These are phyloP conservation scores for Ctenicera cuprea DNA, from an alignment of 2,888 invertebrate species.

Conservation along the genomic window DNA sequence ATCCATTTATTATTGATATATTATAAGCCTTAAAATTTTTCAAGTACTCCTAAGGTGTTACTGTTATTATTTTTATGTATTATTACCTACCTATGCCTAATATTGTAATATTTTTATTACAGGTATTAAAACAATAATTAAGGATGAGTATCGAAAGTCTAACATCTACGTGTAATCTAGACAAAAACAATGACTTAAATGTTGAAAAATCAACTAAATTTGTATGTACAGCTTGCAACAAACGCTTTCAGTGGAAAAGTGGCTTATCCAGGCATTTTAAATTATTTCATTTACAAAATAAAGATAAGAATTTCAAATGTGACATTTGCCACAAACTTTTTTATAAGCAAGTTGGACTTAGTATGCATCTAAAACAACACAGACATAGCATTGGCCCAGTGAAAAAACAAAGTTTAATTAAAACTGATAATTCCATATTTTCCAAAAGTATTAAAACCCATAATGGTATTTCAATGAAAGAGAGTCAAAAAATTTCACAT, in stretches of 20 bases:
- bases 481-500: constrained; percentile 45
- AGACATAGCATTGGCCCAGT: background rate
- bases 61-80: too few relatives aligned
- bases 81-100: background rate
- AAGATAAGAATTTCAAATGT: constrained; percentile 39
- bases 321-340: constrained; percentile 44
- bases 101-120: constrained; percentile 3
- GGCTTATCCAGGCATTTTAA: constrained; percentile 44
- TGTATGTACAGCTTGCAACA: constrained; percentile 39
- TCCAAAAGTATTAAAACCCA: background rate
- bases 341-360: constrained; percentile 32
- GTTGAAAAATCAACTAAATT: constrained; percentile 5
- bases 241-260: constrained; percentile 46
- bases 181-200: background rate
- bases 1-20: too few relatives aligned
- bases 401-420: background rate
- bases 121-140: background rate
- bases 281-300: constrained; percentile 39
- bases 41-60: too few relatives aligned
- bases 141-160: background rate
- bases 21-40: too few relatives aligned
- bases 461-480: background rate
- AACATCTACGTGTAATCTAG: background rate
- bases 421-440: background rate
- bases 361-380: constrained; percentile 43